phyloP scores from a whole-genome alignment of 1,140 invertebrate species.

The Goniozus legneri region DNA sequence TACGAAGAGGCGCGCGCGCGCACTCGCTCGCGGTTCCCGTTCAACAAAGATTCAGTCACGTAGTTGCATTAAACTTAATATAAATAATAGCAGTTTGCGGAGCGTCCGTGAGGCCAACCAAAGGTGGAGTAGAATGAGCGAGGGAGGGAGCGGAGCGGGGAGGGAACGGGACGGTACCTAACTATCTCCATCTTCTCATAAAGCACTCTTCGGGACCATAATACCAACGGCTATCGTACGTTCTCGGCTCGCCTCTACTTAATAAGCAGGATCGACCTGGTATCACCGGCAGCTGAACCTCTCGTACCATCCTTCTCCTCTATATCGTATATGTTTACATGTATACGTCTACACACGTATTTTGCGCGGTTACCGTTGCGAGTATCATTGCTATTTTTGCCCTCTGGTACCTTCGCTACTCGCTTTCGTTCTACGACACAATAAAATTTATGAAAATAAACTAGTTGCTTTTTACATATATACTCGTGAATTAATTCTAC shows the following conservation, averaged over 20 bases:
- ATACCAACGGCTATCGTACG: slow-evolving; percentile 40
- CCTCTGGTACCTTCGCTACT: no score
- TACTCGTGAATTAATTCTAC: no score
- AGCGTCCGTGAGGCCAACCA: slow-evolving; percentile 35
- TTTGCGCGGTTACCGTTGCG: no score
- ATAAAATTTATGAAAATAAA: no score
- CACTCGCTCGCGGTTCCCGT: slow-evolving; percentile 14
- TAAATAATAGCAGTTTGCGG: slow-evolving; percentile 57
- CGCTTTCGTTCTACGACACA: no score
- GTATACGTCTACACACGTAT: no score
- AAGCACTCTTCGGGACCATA: slow-evolving; percentile 37
- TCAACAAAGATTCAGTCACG: slow-evolving; percentile 53
- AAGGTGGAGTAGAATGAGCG: no score
- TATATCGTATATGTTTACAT: no score
- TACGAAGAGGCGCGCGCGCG: slow-evolving; percentile 17
- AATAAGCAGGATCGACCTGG: slow-evolving; percentile 53
- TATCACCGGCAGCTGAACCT: slow-evolving; percentile 39
- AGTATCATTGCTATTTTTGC: no score
- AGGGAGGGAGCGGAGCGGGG: no score
- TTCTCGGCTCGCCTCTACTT: slow-evolving; percentile 50
- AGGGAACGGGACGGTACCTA: slow-evolving; percentile 35
- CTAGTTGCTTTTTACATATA: no score
- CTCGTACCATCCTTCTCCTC: neutral
- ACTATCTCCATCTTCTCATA: slow-evolving; percentile 49
- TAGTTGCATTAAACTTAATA: slow-evolving; percentile 58